Base-by-base conservation (phyloP, 2,797 vertebrate genomes). In the Malurus leucopterus region DNA sequence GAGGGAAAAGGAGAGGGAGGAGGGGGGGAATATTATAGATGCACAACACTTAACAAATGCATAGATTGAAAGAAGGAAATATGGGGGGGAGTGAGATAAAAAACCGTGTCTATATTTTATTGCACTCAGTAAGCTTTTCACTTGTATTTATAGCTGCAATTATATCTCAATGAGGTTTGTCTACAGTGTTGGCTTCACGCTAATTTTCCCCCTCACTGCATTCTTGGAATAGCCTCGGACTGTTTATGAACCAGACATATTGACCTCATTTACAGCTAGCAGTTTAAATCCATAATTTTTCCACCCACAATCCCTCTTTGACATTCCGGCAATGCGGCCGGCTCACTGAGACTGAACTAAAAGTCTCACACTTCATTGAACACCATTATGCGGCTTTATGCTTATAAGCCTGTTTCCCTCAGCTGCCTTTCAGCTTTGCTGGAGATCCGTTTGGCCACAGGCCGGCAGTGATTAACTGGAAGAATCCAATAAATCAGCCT, bases 221-320 rank as follows among this genome's bases (percentile, higher is more conserved):
- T 98, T 97, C 97, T 96, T 96, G 97, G 97, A 98, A 98, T 97
- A 98, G 98, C 97, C 97, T 98, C 96, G 98, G 98, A 98, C 98
- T 98, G 98, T 98, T 99, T 98, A 98, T 99, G 98, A 98, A 98
- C 97, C 98, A 98, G 97, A 98, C 98, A 98, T 99, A 98, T 99
- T 99, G 98, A 98, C 98, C 98, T 98, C 98, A 98, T 99, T 98
- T 99, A 98, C 98, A 98, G 98, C 98, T 98, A 98, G 97, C 97
- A 97, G 95, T 98, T 98, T 98, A 98, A 98, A 98, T 98, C 98
- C 98, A 98, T 98, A 98, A 98, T 98, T 98, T 98, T 98, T 98
- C 98, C 95, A 98, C 97, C 97, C 97, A 98, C 97, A 97, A 97
- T 97, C 97, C 97, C 97, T 97, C 97, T 98, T 97, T 98, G 98